Evolutionary conservation across 1,140 invertebrate genomes (phyloP), one percentile per base, ranked within the genome.

Genomic region (Cyphomyrmex costatus): DNA sequence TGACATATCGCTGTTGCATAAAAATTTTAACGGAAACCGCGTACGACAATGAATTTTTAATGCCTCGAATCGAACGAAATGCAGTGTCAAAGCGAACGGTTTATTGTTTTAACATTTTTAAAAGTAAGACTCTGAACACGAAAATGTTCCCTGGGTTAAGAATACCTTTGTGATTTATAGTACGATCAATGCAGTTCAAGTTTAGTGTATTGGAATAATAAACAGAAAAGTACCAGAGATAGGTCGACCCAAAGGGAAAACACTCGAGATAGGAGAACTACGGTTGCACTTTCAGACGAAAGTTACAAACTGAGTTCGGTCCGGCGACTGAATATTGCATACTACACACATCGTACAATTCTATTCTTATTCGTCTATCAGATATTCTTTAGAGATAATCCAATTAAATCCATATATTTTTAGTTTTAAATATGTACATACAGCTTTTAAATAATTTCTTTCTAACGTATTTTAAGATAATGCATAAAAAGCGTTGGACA

Each of bases 21-120:
- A 73, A 82, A 83, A 49, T 83, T 83, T 83, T 83, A 83, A 83
- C 79, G 24, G 19, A 83, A 83, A 10, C 53, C 36, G 53, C 53
- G 16, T 8, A 53, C 66, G 79, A 82, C 66, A 74, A 83, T 74
- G 79, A 83, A 83, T 83, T 83, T 83, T 74, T 42, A 68, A 74
- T 74, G 53, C 14, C 16, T 30, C 7, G 46, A 24, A 21, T 53
- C 14, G 24, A 36, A 46, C 8, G 24, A 73, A 73, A 83, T n/a
- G 68, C 36, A n/a, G 53, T 60, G 56, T 82, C 7, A 83, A 83
- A 83, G 53, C 51, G 71, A 65, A 65, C 46, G 30, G 58, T 85
- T 77, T 61, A 85, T 77, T 46, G 61, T 85, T 85, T 85, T 30
- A 78, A 27, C 33, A 33, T 65, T 65, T 78, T 19, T 33, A 53